These are phyloP conservation scores for Meandrusa payeni DNA, from an alignment of 2,888 invertebrate genomes.

Conservation along the genomic window DNA sequence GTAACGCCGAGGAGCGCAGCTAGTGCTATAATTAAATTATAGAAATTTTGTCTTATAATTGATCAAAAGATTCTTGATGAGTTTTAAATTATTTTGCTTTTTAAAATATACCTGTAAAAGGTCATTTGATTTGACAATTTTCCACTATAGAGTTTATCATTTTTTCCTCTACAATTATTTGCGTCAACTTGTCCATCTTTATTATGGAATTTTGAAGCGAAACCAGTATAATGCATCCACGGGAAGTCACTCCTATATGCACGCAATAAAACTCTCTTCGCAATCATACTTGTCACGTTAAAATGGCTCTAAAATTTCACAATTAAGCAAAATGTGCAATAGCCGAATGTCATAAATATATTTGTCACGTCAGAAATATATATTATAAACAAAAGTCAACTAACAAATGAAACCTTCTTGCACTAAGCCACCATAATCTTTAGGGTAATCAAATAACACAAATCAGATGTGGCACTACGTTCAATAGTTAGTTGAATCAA, in stretches of 20 bases:
- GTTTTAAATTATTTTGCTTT: conserved; percentile 13
- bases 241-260: conserved; percentile 1
- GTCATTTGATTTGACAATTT: not conserved
- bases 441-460: too few relatives aligned
- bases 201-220: conserved; percentile 11
- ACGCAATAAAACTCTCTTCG: conserved; percentile 1
- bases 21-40: too few relatives aligned
- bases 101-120: not conserved
- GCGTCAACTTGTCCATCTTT: conserved; percentile 10
- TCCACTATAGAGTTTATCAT: conserved; percentile 3
- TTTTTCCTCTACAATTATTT: conserved; percentile 1
- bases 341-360: conserved; percentile 13
- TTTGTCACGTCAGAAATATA: too few relatives aligned
- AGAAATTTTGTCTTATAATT: too few relatives aligned
- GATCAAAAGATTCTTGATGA: too few relatives aligned
- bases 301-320: not conserved
- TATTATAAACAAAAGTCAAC: too few relatives aligned
- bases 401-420: too few relatives aligned
- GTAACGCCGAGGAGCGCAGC: too few relatives aligned
- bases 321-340: not conserved
- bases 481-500: too few relatives aligned
- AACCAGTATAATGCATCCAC: not conserved
- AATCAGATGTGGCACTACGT: too few relatives aligned
- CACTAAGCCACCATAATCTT: too few relatives aligned
- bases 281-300: conserved; percentile 8